Evolutionary conservation across 2,797 vertebrate species (phyloP), one percentile per base, ranked within the genome.

Genomic region (Diplodus puntazzo): DNA sequence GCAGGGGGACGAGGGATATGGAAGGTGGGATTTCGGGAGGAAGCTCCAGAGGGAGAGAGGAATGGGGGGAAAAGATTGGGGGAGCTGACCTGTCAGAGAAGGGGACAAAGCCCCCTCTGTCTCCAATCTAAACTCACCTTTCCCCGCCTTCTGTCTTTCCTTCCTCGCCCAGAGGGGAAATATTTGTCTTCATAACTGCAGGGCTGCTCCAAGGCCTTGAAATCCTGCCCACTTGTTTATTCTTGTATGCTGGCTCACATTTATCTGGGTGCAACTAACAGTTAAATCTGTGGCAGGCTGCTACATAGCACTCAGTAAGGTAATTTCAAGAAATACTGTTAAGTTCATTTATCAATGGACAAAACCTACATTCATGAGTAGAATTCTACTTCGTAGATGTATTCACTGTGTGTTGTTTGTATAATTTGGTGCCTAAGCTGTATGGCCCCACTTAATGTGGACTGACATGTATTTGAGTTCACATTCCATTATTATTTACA

Each of bases 101-200:
- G 86, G 87, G 83, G 93, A 98, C 97, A 98, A 98, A 98, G 97
- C 94, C 88, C 89, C 94, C 95, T 97, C 96, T 98, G 97, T 98
- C 94, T 96, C 85, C 87, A 92, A 89, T 93, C 93, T 93, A 95
- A 96, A 93, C 92, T 95, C 95, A 93, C 86, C 94, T 95, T 95
- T 95, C 90, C 94, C 83, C 78, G 57, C 87, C 93, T 93, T 34
- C 34, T 34, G 34, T 34, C 34, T 34, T 34, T 34, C 34, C 34
- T 34, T 86, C 88, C 93, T 91, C 93, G 96, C 95, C 94, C 93
- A 94, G 88, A 92, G 85, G 93, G 91, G 90, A 94, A 96, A 96
- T 95, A 95, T 96, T 96, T 94, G 84, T 63, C 92, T 94, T 94
- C 79, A 89, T 88, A 90, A 92, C 92, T 92, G 88, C 86, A 3